Base-by-base conservation (phyloP, 2,113 vertebrate species). In the Tetrao urogallus region DNA sequence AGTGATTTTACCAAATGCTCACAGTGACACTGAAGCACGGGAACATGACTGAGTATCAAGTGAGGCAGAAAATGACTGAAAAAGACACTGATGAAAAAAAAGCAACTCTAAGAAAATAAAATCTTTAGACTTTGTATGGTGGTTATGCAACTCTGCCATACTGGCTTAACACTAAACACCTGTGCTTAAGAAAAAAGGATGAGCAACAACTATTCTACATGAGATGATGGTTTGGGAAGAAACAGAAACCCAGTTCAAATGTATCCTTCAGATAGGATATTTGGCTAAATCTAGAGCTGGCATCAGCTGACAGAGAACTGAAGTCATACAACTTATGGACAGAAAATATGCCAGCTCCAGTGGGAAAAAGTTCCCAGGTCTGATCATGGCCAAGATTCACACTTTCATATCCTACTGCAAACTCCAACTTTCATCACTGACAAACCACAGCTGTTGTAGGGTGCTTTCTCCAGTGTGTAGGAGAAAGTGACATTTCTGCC, bases 1-100 rank as follows among this genome's bases (percentile, higher is more conserved):
- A 84, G 65, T 78, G 85, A 91, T 96, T 94, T 92, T 96, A 86
- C 57, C 85, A 86, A 96, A 94, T 65, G 72, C 52, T 88, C 78
- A 40, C 32, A 75, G 34, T 86, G 85, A 94, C 61, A 32, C 43
- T 50, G 88, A 94, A 90, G 73, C n/a, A 73, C 45, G 19, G 22
- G 69, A 88, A 94, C 40, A 91, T 36, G 40, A 75, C 1, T 91
- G 65, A 60, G 56, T 86, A 91, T 75, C 69, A 82, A 94, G 86
- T 25, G 36, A 91, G 40, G 30, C 88, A 69, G 72, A 71, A 89
- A 89, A 83, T 65, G 1, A 86, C 64, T 82, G 47, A 71, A 57
- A 80, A 86, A 56, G 34, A 30, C 6, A 71, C 14, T 77, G 10
- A 38, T 48, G 40, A 12, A 48, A 34, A 21, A 43, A 28, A 10